Conservation (phyloP, 2,113 vertebrate genomes). For the Coptodon bakossiorum region DNA sequence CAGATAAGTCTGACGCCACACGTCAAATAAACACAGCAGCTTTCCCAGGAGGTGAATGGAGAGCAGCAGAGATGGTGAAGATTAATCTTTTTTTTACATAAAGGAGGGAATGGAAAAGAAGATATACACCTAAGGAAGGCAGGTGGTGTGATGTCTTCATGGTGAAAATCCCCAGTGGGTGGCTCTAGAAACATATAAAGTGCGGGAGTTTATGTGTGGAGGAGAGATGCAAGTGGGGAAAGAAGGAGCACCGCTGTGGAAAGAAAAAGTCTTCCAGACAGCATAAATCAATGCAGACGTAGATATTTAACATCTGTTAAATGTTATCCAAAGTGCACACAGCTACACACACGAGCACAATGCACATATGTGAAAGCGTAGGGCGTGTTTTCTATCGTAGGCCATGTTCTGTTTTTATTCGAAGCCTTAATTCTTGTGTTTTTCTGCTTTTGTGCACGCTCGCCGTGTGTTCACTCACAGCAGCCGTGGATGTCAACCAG, state of each 20-base stretch:
- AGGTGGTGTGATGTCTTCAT: not conserved
- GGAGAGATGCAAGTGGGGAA: not conserved
- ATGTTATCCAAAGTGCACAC: not conserved
- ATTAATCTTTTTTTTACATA: not conserved
- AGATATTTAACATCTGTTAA: not conserved
- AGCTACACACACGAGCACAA: not conserved
- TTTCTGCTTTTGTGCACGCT: not conserved
- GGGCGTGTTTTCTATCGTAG: not conserved
- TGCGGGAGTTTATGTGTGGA: not conserved
- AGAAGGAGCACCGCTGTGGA: not conserved
- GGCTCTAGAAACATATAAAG: not conserved
- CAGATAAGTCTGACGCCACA: not conserved
- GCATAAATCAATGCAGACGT: not conserved
- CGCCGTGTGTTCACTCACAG: not conserved
- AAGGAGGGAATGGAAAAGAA: not conserved
- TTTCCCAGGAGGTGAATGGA: not conserved
- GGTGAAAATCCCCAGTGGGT: not conserved
- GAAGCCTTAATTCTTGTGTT: not conserved
- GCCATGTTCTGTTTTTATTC: not conserved
- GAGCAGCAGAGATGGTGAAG: not conserved
- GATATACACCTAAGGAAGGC: not conserved
- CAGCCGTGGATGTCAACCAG: not conserved
- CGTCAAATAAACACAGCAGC: slow-evolving; percentile 1
- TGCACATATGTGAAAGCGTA: not conserved
- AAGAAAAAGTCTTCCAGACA: not conserved